phyloP scores from a whole-genome alignment of 2,888 invertebrate species.

The Microdon myrmicae region DNA sequence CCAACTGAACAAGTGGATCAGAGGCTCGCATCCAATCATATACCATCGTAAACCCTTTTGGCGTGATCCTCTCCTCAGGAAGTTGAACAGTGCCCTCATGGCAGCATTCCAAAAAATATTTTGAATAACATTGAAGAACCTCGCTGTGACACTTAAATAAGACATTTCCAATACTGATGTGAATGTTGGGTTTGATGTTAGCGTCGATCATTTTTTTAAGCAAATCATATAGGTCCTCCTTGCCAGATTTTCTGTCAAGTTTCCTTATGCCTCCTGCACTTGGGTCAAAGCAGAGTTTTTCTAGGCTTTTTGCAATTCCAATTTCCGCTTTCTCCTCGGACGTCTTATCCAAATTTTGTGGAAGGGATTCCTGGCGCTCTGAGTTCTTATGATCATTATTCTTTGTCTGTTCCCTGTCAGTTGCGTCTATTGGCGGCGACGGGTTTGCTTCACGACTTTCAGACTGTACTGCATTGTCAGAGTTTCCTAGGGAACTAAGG shows the following conservation, averaged over 20 bases:
- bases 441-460: no score
- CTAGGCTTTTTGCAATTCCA: no score
- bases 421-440: no score
- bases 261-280: constrained; percentile 52
- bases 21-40: constrained; percentile 87
- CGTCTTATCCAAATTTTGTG: no score
- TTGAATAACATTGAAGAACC: constrained; percentile 62
- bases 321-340: no score
- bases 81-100: constrained; percentile 56
- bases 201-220: constrained; percentile 52
- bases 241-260: constrained; percentile 48
- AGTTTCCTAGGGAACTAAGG: no score
- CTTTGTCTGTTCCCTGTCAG: no score
- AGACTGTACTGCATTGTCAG: no score
- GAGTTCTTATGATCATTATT: no score
- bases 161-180: constrained; percentile 54
- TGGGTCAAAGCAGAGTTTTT: constrained; percentile 50
- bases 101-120: constrained; percentile 57
- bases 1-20: constrained; percentile 73
- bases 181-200: constrained; percentile 53
- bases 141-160: constrained; percentile 58
- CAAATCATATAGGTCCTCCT: constrained; percentile 53
- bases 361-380: no score
- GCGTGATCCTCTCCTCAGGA: constrained; percentile 66
- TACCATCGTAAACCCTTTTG: constrained; percentile 74